Evolutionary conservation across 2,797 vertebrate species (phyloP).

Genomic region (Rhyacichthys aspro): DNA sequence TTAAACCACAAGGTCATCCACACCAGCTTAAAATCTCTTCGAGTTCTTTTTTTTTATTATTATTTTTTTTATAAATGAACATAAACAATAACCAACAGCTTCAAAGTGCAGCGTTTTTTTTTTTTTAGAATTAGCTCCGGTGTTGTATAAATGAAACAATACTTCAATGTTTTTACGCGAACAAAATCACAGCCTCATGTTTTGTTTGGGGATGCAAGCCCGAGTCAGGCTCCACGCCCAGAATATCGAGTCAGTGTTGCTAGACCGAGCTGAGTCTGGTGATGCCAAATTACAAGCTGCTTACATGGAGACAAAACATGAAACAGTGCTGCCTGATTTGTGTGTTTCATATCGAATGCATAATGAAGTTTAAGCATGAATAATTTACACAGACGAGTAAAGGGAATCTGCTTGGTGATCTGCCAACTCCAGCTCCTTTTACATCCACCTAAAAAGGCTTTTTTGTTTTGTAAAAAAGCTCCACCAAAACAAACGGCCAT

Average conservation of each 20-base stretch:
- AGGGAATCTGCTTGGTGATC: conserved; percentile 69
- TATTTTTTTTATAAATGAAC: too few relatives aligned
- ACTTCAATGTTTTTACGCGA: conserved; percentile 18
- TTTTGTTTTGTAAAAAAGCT: conserved; percentile 14
- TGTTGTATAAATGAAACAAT: conserved; percentile 11
- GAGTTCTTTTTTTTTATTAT: too few relatives aligned
- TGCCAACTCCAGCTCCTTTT: conserved; percentile 56
- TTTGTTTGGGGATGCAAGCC: conserved; percentile 51
- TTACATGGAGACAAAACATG: conserved; percentile 74
- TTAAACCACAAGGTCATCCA: not conserved
- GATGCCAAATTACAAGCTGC: conserved; percentile 72
- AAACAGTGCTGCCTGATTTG: conserved; percentile 70
- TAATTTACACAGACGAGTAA: conserved; percentile 79
- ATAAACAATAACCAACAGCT: too few relatives aligned
- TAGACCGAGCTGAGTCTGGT: conserved; percentile 36
- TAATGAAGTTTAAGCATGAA: conserved; percentile 77
- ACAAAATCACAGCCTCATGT: conserved; percentile 36
- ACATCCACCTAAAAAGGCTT: conserved; percentile 56
- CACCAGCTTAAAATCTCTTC: not conserved
- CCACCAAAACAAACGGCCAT: conserved; percentile 68
- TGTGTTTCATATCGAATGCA: conserved; percentile 72
- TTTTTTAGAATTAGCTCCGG: conserved; percentile 27
- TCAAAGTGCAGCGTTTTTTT: conserved; percentile 12
- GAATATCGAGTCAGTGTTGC: conserved; percentile 46
- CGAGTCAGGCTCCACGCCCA: conserved; percentile 28